Percentiles rank a stretch among this genome's conserved stretches.
These are phyloP conservation scores for Caenorhabditis becei DNA, from an alignment of 2,888 invertebrate genomes.

Conservation along the genomic window DNA sequence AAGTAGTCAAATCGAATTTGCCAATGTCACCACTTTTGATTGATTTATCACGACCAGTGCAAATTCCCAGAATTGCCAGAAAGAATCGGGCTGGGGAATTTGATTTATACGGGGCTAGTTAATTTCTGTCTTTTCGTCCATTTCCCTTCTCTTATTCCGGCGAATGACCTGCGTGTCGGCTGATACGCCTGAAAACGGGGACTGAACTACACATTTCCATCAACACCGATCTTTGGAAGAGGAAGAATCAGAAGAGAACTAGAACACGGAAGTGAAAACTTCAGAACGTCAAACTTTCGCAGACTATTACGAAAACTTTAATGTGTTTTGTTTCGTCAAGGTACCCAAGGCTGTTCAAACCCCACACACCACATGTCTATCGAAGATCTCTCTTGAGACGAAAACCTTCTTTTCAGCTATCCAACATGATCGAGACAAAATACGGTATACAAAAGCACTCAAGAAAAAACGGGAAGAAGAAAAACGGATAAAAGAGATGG, in stretches of 20 bases:
- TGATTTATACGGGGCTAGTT: constrained; percentile 3
- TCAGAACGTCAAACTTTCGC: neutral
- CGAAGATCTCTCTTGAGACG: no score
- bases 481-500: constrained; percentile 55
- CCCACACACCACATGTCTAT: constrained; percentile 25
- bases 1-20: constrained; percentile 22
- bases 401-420: constrained; percentile 67
- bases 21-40: constrained; percentile 32
- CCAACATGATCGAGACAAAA: constrained; percentile 77
- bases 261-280: neutral
- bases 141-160: neutral
- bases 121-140: no score
- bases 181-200: neutral
- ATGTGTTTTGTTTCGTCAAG: constrained; percentile 21
- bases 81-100: constrained; percentile 16
- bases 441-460: constrained; percentile 74
- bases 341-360: constrained; percentile 9
- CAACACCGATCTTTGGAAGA: neutral
- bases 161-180: neutral
- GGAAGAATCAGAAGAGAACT: neutral
- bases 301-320: constrained; percentile 8
- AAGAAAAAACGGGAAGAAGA: constrained; percentile 72
- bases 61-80: neutral
- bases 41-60: constrained; percentile 29
- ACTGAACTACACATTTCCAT: neutral